These are phyloP conservation scores for Haliclystus octoradiatus DNA, from an alignment of 30 jellyfish, hydroid and myxozoan genomes.

Conservation along the genomic window DNA sequence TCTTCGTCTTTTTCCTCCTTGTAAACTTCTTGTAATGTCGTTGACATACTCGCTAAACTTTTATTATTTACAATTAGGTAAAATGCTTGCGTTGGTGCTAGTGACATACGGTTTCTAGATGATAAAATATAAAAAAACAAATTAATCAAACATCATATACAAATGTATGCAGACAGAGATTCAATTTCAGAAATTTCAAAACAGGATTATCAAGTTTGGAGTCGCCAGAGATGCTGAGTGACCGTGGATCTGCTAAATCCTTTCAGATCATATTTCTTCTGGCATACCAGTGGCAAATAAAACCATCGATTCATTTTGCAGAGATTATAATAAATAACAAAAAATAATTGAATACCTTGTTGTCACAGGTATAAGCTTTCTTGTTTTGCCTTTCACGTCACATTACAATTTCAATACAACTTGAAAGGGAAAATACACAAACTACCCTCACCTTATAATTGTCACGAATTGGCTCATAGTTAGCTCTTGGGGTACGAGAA, in stretches of 20 bases:
- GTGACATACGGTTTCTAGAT: slow-evolving; percentile 90
- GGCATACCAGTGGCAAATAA: no score
- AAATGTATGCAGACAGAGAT: no score
- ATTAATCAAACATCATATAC: not conserved
- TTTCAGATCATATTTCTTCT: no score
- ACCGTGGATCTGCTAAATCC: no score
- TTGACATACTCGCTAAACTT: slow-evolving; percentile 98
- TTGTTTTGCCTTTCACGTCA: no score
- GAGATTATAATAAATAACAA: no score
- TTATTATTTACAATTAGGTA: slow-evolving; percentile 93
- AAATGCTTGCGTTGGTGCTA: slow-evolving; percentile 98
- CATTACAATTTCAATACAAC: not conserved
- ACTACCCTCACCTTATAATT: slow-evolving; percentile 54
- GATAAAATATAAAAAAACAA: not conserved
- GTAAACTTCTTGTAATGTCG: slow-evolving; percentile 96
- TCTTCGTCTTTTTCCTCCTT: slow-evolving; percentile 99
- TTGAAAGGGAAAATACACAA: not conserved
- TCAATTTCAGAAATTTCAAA: no score
- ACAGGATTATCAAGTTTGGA: no score
- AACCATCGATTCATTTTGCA: no score
- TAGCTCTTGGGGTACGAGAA: slow-evolving; percentile 92
- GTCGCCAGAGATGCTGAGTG: no score
- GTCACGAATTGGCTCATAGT: slow-evolving; percentile 99
- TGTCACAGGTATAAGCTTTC: no score
- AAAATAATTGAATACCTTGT: no score